These are phyloP conservation scores for Barbus barbus DNA, from an alignment of 2,113 vertebrate genomes.

Conservation along the genomic window DNA sequence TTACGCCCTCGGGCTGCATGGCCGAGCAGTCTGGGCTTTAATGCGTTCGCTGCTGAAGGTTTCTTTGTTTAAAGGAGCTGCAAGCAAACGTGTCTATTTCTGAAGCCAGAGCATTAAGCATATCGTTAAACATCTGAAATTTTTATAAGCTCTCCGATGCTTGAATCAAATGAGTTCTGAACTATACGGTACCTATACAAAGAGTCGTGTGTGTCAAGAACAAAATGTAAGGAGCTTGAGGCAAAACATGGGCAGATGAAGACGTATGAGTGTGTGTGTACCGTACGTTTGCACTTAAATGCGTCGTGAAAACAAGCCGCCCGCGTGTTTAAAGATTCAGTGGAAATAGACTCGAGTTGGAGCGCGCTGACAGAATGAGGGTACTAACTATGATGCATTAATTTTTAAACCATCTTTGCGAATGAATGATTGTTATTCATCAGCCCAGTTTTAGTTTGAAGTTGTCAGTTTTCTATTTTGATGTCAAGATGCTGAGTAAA, in stretches of 20 bases:
- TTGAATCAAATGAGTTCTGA: not conserved
- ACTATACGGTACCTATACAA: not conserved
- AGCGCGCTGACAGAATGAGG: conserved; percentile 27
- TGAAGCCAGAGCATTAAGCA: conserved; percentile 65
- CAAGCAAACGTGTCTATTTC: conserved; percentile 69
- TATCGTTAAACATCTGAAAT: conserved; percentile 57
- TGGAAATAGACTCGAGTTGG: not conserved
- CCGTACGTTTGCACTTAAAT: conserved; percentile 70
- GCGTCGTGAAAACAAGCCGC: conserved; percentile 9
- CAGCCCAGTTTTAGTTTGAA: conserved; percentile 3
- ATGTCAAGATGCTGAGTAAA: conserved; percentile 41
- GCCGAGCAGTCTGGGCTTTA: conserved; percentile 74
- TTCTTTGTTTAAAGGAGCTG: conserved; percentile 73
- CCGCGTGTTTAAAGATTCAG: conserved; percentile 17
- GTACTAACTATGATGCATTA: not conserved
- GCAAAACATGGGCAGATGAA: not conserved
- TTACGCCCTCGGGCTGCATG: conserved; percentile 70
- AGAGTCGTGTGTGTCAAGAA: not conserved
- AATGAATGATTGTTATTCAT: conserved; percentile 13
- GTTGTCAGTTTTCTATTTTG: not conserved
- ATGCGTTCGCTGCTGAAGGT: conserved; percentile 68
- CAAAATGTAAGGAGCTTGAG: not conserved
- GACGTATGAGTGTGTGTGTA: conserved; percentile 48
- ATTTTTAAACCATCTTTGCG: conserved; percentile 30
- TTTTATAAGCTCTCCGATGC: conserved; percentile 34